Conservation (phyloP, 1,140 invertebrate genomes). For the Drosophila ohnishii region DNA sequence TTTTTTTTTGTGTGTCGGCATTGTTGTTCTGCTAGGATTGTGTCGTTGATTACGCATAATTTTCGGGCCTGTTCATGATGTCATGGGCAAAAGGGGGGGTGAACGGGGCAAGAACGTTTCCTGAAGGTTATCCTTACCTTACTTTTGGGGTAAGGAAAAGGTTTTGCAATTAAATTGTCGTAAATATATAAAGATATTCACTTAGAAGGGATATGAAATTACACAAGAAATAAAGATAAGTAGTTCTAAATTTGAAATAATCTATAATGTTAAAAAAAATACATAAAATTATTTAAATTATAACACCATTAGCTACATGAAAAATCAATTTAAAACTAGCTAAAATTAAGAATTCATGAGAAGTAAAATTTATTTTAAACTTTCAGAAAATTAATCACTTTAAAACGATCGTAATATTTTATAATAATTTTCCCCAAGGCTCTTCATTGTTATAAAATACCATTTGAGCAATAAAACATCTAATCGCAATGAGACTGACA, state of each 20-base stretch:
- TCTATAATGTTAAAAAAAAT: too few relatives aligned
- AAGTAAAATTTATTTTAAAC: too few relatives aligned
- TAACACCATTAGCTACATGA: too few relatives aligned
- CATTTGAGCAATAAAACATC: slow-evolving; percentile 21
- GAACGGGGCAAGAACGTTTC: slow-evolving; percentile 11
- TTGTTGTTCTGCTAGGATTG: slow-evolving; percentile 60
- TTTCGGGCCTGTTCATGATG: slow-evolving; percentile 67
- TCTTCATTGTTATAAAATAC: slow-evolving; percentile 5
- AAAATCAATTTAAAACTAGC: too few relatives aligned
- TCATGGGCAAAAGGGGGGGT: slow-evolving; percentile 47
- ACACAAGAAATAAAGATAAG: too few relatives aligned
- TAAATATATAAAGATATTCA: background rate
- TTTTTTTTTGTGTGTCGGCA: slow-evolving; percentile 37
- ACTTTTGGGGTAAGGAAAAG: slow-evolving; percentile 1
- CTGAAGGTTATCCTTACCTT: slow-evolving; percentile 9
- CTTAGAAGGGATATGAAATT: background rate
- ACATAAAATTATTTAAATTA: too few relatives aligned
- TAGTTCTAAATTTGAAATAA: too few relatives aligned
- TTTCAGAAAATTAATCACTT: too few relatives aligned
- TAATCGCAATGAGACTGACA: slow-evolving; percentile 14
- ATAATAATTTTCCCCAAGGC: background rate
- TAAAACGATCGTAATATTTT: background rate
- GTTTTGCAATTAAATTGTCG: background rate
- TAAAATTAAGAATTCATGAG: too few relatives aligned
- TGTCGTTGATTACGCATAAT: slow-evolving; percentile 75